Conservation (phyloP, 2,797 vertebrate genomes). For the Chrysocyon brachyurus region DNA sequence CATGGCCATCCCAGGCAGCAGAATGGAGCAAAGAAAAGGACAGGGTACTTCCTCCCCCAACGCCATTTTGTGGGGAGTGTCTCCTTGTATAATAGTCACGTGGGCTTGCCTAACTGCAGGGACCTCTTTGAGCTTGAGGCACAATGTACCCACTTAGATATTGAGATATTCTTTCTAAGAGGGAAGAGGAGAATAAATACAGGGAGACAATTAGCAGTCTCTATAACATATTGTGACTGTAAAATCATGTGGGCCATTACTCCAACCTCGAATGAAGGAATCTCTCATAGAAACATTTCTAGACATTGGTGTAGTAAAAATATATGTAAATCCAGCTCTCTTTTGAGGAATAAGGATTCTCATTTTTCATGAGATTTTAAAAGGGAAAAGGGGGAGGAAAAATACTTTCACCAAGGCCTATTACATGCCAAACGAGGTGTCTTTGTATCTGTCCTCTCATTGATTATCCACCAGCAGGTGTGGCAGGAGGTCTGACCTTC, state of each 20-base stretch:
- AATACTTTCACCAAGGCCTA: not conserved
- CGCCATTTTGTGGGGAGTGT: too few relatives aligned
- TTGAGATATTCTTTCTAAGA: not conserved
- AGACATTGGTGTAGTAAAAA: not conserved
- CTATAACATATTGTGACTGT: not conserved
- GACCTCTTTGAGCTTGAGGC: not conserved
- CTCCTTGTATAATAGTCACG: not conserved
- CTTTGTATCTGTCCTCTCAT: not conserved
- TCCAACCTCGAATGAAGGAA: not conserved
- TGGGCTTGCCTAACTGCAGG: not conserved
- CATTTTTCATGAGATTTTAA: constrained; percentile 11
- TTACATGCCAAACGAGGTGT: not conserved
- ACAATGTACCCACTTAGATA: not conserved
- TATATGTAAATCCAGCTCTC: not conserved
- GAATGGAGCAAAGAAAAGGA: not conserved
- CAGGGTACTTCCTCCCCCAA: not conserved
- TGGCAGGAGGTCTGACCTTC: not conserved
- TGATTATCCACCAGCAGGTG: not conserved
- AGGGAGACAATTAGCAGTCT: not conserved
- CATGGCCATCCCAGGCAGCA: constrained; percentile 15
- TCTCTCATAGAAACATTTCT: not conserved
- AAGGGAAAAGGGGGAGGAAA: not conserved
- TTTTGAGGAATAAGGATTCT: constrained; percentile 3
- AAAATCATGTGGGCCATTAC: constrained; percentile 13
- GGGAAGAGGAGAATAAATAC: not conserved